Conservation (phyloP, 1,140 invertebrate species). For the Philotrypesis tridentata region DNA sequence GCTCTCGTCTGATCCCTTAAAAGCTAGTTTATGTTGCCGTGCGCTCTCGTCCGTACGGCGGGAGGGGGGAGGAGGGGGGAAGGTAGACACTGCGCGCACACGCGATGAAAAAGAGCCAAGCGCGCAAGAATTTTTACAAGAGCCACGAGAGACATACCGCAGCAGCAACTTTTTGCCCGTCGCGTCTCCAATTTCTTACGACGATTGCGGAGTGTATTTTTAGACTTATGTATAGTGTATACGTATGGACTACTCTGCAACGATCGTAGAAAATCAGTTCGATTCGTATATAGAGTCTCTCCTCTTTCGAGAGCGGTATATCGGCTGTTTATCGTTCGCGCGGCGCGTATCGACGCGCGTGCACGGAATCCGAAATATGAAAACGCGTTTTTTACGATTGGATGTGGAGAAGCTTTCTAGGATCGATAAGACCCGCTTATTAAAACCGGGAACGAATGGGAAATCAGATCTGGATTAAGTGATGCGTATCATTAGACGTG, state of each 20-base stretch:
- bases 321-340: background rate
- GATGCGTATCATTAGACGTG: background rate
- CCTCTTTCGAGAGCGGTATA: background rate
- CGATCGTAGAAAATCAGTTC: background rate
- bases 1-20: constrained; percentile 44
- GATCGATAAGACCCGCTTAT: background rate
- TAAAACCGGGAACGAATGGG: background rate
- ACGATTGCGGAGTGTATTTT: background rate
- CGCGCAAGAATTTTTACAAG: background rate
- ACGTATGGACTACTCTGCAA: background rate
- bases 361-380: background rate
- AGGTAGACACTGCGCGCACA: too few relatives aligned
- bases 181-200: background rate
- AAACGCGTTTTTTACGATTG: background rate
- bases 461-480: background rate
- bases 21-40: constrained; percentile 43
- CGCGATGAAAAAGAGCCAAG: background rate
- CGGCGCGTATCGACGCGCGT: background rate
- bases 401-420: background rate
- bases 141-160: background rate
- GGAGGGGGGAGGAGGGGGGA: background rate
- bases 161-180: background rate
- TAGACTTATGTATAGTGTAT: background rate
- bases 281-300: background rate
- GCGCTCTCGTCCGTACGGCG: background rate